These are phyloP conservation scores for Macquaria australasica DNA, from an alignment of 2,113 vertebrate species.

Conservation along the genomic window DNA sequence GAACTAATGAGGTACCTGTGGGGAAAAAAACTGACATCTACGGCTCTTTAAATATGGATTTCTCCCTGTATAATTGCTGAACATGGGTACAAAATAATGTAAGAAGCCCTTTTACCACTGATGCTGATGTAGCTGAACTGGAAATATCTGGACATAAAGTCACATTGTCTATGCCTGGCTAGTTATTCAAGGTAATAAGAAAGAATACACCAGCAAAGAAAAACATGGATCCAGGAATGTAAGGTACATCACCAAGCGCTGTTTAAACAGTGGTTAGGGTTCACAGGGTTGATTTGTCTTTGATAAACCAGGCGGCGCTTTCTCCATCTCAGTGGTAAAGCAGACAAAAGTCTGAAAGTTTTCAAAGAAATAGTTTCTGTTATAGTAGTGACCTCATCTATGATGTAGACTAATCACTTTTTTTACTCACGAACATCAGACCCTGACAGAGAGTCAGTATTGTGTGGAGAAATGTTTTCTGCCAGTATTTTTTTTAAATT, in stretches of 20 bases:
- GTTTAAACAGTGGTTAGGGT: neutral
- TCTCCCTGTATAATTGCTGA: too few species aligned
- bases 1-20: neutral
- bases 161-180: neutral
- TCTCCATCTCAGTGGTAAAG: too few species aligned
- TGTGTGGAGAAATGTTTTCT: neutral
- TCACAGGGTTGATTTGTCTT: neutral
- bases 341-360: too few species aligned
- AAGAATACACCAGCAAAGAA: neutral
- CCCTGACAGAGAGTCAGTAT: neutral
- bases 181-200: neutral
- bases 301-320: too few species aligned
- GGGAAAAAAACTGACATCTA: neutral
- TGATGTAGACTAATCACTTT: neutral
- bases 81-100: too few species aligned
- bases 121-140: too few species aligned
- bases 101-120: too few species aligned
- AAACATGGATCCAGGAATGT: neutral
- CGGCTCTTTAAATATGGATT: neutral
- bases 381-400: neutral
- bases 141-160: neutral
- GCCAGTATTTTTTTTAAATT: neutral
- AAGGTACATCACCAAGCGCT: too few species aligned
- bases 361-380: neutral
- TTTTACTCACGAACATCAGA: too few species aligned